A percentile compares a stretch with the other conserved stretches of the same genome.
Conservation (phyloP, 1,140 invertebrate genomes). For the Sarcophaga peregrina region DNA sequence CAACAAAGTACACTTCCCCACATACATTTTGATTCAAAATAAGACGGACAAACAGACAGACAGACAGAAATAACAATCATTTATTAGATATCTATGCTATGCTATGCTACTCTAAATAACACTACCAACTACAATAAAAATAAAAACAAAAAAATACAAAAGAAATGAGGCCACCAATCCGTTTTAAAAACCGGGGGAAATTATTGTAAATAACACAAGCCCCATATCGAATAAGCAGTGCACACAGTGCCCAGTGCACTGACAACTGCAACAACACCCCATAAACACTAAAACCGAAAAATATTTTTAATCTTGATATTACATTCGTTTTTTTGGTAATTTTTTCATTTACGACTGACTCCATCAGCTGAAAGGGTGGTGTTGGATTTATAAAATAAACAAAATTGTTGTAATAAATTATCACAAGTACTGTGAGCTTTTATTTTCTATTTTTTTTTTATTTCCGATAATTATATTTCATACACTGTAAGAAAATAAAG, state of each 20-base stretch:
- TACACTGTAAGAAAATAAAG: too few species aligned
- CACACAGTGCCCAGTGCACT: background rate
- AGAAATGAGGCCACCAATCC: background rate
- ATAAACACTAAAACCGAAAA: too few species aligned
- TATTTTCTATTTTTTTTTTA: too few species aligned
- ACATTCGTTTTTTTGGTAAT: background rate
- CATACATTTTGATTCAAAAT: background rate
- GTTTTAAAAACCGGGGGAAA: background rate
- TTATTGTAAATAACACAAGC: background rate
- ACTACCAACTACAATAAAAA: too few species aligned
- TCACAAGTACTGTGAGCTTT: background rate
- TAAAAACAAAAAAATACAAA: background rate
- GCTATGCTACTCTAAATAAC: too few species aligned
- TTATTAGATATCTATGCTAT: background rate
- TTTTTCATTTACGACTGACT: too few species aligned
- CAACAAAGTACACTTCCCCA: too few species aligned
- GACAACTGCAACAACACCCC: conserved; percentile 10
- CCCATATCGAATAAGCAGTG: background rate
- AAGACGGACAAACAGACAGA: background rate
- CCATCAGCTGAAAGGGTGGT: background rate
- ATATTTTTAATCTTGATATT: background rate
- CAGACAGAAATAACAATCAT: background rate
- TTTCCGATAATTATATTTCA: too few species aligned
- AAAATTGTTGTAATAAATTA: conserved; percentile 7
- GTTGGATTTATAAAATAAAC: conserved; percentile 4